Evolutionary conservation across 2,113 vertebrate genomes (phyloP).

Genomic region (Cyanistes caeruleus): DNA sequence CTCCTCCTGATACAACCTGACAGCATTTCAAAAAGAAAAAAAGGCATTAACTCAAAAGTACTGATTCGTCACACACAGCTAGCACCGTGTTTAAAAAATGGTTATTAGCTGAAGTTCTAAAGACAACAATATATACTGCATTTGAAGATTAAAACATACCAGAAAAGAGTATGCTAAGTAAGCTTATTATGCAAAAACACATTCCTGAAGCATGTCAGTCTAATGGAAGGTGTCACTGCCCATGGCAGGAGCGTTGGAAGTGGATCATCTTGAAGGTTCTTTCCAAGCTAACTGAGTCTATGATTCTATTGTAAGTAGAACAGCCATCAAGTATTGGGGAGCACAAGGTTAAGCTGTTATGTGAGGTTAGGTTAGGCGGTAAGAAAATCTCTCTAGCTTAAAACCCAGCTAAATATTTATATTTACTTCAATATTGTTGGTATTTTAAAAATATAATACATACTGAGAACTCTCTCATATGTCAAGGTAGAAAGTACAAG

Average conservation of each 20-base stretch:
- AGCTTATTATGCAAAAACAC: background rate
- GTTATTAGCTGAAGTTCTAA: background rate
- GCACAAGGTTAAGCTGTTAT: background rate
- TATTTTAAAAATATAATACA: background rate
- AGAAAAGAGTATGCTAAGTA: background rate
- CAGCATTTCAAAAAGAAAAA: background rate
- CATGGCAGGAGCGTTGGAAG: background rate
- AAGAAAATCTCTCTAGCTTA: background rate
- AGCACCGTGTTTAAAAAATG: background rate
- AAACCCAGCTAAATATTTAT: background rate
- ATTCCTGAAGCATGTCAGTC: background rate
- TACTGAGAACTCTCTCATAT: background rate
- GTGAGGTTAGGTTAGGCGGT: background rate
- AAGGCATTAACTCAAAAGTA: background rate
- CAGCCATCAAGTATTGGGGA: background rate
- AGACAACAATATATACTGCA: background rate
- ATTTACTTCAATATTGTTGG: background rate
- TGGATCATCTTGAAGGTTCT: background rate
- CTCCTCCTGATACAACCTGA: constrained; percentile 93
- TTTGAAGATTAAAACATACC: background rate
- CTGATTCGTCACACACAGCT: background rate
- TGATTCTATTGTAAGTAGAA: background rate
- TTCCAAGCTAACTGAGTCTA: background rate
- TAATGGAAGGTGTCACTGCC: background rate
- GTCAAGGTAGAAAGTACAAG: background rate